These are phyloP conservation scores for Theocolax elegans DNA, from an alignment of 1,140 invertebrate species.

Conservation along the genomic window DNA sequence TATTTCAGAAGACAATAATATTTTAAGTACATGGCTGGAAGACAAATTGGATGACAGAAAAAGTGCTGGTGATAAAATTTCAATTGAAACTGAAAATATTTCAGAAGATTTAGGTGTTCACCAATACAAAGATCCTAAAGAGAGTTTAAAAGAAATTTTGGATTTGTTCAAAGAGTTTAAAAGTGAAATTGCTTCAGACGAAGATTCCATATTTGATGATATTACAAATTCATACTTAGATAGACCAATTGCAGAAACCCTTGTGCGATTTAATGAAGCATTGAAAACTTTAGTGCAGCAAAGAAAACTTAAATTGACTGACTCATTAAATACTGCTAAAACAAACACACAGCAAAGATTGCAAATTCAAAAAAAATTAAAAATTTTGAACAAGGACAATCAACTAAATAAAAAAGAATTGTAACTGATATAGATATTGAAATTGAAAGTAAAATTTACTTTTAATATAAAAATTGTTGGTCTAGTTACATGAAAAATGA, in stretches of 20 bases:
- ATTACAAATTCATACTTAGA: slow-evolving; percentile 58
- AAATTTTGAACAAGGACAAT: not conserved
- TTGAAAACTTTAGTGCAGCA: slow-evolving; percentile 58
- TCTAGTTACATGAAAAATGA: not conserved
- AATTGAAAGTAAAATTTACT: not conserved
- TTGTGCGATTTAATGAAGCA: slow-evolving; percentile 60
- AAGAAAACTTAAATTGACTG: slow-evolving; percentile 46
- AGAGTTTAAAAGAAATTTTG: slow-evolving; percentile 62
- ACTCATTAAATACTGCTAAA: slow-evolving; percentile 8
- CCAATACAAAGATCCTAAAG: slow-evolving; percentile 51
- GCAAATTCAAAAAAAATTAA: slow-evolving; percentile 1
- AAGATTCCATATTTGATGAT: slow-evolving; percentile 57
- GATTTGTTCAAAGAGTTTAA: slow-evolving; percentile 60
- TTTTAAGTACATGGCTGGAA: slow-evolving; percentile 42
- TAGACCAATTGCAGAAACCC: slow-evolving; percentile 58
- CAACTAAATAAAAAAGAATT: not conserved
- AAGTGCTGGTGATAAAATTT: not conserved
- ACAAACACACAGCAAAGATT: slow-evolving; percentile 32
- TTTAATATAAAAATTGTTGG: no score
- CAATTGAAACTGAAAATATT: slow-evolving; percentile 3
- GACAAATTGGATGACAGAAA: slow-evolving; percentile 19
- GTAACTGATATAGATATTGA: not conserved
- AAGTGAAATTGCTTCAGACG: slow-evolving; percentile 58
- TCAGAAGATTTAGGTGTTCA: slow-evolving; percentile 21
- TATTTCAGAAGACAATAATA: slow-evolving; percentile 47